A percentile compares a stretch with the other conserved stretches of the same genome.
Evolutionary conservation across 2,888 invertebrate genomes (phyloP).

Genomic region (Agrilus cyanescens): DNA sequence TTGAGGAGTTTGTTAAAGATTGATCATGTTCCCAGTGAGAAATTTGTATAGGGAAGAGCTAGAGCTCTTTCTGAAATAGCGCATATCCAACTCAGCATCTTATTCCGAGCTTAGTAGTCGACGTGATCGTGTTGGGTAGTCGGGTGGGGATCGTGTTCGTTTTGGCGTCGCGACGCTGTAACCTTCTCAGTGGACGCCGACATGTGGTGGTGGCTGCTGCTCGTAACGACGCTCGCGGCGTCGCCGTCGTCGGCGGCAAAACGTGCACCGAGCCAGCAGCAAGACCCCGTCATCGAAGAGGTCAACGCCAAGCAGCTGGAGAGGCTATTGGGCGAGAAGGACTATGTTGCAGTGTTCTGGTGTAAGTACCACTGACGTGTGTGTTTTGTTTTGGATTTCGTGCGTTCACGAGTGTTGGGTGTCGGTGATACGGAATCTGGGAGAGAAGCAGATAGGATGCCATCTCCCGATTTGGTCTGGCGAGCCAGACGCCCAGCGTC

Average conservation of each 20-base stretch:
- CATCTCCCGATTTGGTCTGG: slow-evolving; percentile 33
- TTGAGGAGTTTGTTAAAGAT: too few species aligned
- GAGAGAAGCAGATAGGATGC: slow-evolving; percentile 17
- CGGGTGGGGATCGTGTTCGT: slow-evolving; percentile 20
- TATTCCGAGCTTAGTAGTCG: too few species aligned
- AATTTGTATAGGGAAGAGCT: slow-evolving; percentile 1
- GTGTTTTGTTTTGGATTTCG: background rate
- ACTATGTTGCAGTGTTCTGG: slow-evolving; percentile 92
- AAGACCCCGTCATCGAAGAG: slow-evolving; percentile 73
- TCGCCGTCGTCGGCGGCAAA: slow-evolving; percentile 34
- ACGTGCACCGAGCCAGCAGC: slow-evolving; percentile 34
- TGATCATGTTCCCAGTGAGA: too few species aligned
- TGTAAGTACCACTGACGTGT: slow-evolving; percentile 59
- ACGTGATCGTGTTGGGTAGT: slow-evolving; percentile 11
- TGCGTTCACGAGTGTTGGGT: slow-evolving; percentile 23
- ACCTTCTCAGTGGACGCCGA: slow-evolving; percentile 32
- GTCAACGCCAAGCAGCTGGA: slow-evolving; percentile 88
- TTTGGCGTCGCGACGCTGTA: slow-evolving; percentile 27
- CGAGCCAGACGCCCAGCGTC: slow-evolving; percentile 17
- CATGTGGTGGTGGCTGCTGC: slow-evolving; percentile 42
- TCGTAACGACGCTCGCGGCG: slow-evolving; percentile 39
- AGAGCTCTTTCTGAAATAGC: too few species aligned
- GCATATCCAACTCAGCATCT: too few species aligned
- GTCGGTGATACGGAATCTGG: slow-evolving; percentile 17
- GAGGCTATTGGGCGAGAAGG: slow-evolving; percentile 78